Conservation (phyloP, 1,140 invertebrate genomes). For the Drosophila pallidifrons region DNA sequence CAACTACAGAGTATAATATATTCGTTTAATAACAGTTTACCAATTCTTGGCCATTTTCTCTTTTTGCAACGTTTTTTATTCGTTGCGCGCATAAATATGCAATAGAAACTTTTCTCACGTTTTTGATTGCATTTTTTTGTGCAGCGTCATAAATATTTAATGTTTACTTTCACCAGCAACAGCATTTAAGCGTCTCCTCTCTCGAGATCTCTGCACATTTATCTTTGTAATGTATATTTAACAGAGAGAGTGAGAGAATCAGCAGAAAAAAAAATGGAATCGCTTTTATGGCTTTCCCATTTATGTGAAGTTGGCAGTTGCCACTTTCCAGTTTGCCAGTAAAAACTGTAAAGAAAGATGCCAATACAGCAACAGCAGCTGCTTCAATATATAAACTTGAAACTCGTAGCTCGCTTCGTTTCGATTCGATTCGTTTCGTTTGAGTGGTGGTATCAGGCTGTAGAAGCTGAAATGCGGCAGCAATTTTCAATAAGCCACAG, state of each 20-base stretch:
- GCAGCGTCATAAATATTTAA: constrained; percentile 80
- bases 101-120: constrained; percentile 83
- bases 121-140: constrained; percentile 81
- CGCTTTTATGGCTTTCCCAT: constrained; percentile 52
- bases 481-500: constrained; percentile 29
- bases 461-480: constrained; percentile 6
- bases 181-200: constrained; percentile 30
- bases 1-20: constrained; percentile 42
- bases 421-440: background rate
- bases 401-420: background rate
- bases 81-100: constrained; percentile 75
- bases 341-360: constrained; percentile 22
- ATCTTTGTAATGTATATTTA: constrained; percentile 39
- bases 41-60: constrained; percentile 19
- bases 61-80: constrained; percentile 35
- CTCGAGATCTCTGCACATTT: constrained; percentile 28
- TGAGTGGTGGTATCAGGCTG: constrained; percentile 1
- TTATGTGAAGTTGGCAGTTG: constrained; percentile 9
- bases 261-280: background rate
- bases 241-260: background rate
- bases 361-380: constrained; percentile 8
- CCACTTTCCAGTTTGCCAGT: background rate
- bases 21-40: constrained; percentile 11
- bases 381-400: constrained; percentile 1
- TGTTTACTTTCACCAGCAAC: constrained; percentile 57